Conservation (phyloP, 2,113 vertebrate species). For the Numida meleagris region DNA sequence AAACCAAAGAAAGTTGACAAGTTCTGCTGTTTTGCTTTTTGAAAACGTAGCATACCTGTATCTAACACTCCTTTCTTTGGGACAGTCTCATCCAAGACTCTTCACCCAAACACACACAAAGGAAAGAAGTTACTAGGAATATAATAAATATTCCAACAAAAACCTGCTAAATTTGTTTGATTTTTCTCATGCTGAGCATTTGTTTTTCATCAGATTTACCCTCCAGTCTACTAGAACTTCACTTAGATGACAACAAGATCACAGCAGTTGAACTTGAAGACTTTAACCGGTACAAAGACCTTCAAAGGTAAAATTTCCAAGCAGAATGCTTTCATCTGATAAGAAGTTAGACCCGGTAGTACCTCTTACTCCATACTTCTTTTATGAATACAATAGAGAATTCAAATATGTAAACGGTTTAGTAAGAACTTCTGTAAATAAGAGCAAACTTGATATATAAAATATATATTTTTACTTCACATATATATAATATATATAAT, state of each 20-base stretch:
- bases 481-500: too few relatives aligned
- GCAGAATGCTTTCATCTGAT: background rate
- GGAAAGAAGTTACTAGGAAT: background rate
- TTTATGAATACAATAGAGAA: background rate
- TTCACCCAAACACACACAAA: background rate
- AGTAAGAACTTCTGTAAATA: background rate
- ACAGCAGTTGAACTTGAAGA: conserved; percentile 90
- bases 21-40: background rate
- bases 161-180: background rate
- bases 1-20: background rate
- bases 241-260: conserved; percentile 95
- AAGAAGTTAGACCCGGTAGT: background rate
- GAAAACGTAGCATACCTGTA: background rate
- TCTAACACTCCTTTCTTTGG: background rate
- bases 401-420: background rate
- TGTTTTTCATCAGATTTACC: conserved; percentile 80
- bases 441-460: background rate
- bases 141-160: background rate
- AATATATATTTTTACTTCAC: too few relatives aligned
- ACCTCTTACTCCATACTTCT: background rate
- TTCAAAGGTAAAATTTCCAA: conserved; percentile 84
- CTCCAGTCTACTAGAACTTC: conserved; percentile 88
- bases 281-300: conserved; percentile 90
- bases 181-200: background rate
- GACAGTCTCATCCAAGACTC: background rate